Base-by-base conservation (phyloP, 2,888 invertebrate genomes). In the Sclerodermus sp. region DNA sequence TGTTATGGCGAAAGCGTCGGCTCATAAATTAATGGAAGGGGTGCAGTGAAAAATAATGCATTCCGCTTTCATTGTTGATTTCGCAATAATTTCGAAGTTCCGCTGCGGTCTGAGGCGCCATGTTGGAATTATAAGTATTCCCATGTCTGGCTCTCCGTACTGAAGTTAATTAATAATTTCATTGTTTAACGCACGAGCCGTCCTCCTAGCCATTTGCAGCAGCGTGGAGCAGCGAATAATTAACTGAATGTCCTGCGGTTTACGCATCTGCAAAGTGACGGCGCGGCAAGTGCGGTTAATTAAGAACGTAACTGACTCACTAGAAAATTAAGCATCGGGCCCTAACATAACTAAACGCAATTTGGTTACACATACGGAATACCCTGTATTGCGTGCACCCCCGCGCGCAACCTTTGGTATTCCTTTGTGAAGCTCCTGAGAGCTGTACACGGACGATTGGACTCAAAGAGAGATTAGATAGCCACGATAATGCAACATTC, bases 101-200 rank as follows among this genome's bases (percentile, higher is more conserved):
- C 49, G 16, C 17, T 30, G 37, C n/a, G 17, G 36, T 17, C 30
- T 41, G 29, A 15, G 36, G 34, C 1, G 15, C 13, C 18, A 23
- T 18, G 34, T 8, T 43, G 32, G 41, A 32, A 37, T 44, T 40
- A 41, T 49, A 57, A 55, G 55, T 56, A 37, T 46, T 49, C 42
- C 32, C 12, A 39, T 34, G 38, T 36, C 23, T 32, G 34, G 31
- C 15, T 15, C 15, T 13, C 6, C 38, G 30, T 36, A 13, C 29
- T 9, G 13, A 15, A 49, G 53, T 57, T 62, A 62, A 62, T 57
- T 59, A 62, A 59, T 62, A 55, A 59, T 62, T 50, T 47, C 53
- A 47, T 55, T 62, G 54, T 62, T 54, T 23, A 23, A 23, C 23
- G 23, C 23, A 23, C 23, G 23, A 23, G 10, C 16, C 41, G 41